These are phyloP conservation scores for Crossaster papposus DNA, from an alignment of 53 echinoderm and acorn worm genomes.

Conservation along the genomic window DNA sequence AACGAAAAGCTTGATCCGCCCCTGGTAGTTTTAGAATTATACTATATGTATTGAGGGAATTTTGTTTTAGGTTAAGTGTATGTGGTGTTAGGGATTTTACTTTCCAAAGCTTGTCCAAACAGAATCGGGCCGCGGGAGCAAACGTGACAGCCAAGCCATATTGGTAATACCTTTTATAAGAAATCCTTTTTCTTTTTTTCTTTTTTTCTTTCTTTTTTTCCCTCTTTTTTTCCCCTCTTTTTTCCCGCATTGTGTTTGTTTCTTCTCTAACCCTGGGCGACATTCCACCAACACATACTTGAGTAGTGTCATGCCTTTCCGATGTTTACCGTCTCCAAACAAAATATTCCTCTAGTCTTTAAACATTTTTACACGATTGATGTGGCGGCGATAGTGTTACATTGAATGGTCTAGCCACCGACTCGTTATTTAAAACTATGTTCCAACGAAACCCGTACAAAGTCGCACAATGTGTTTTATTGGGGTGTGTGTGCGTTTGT, in stretches of 20 bases:
- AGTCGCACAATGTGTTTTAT: too few species aligned
- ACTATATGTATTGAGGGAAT: too few species aligned
- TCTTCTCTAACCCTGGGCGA: not conserved
- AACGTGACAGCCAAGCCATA: slow-evolving; percentile 12
- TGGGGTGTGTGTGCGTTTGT: too few species aligned
- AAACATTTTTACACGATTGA: slow-evolving; percentile 37
- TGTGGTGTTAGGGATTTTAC: not conserved
- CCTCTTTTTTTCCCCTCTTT: too few species aligned
- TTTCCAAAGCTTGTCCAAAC: not conserved
- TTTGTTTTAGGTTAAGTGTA: too few species aligned
- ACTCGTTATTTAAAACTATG: slow-evolving; percentile 6
- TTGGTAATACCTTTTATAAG: not conserved
- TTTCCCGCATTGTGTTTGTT: not conserved
- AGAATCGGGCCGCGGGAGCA: not conserved
- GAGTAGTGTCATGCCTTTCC: not conserved
- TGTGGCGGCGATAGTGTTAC: slow-evolving; percentile 17
- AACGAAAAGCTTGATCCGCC: too few species aligned
- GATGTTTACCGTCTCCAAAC: slow-evolving; percentile 47
- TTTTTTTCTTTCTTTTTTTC: too few species aligned
- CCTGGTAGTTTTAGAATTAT: too few species aligned
- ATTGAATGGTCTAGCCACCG: not conserved
- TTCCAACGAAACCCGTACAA: too few species aligned
- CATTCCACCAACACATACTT: not conserved
- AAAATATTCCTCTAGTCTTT: slow-evolving; percentile 5
- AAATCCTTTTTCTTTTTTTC: slow-evolving; percentile 13